Evolutionary conservation across 2,888 invertebrate species (phyloP).

Genomic region (Steinernema carpocapsae): DNA sequence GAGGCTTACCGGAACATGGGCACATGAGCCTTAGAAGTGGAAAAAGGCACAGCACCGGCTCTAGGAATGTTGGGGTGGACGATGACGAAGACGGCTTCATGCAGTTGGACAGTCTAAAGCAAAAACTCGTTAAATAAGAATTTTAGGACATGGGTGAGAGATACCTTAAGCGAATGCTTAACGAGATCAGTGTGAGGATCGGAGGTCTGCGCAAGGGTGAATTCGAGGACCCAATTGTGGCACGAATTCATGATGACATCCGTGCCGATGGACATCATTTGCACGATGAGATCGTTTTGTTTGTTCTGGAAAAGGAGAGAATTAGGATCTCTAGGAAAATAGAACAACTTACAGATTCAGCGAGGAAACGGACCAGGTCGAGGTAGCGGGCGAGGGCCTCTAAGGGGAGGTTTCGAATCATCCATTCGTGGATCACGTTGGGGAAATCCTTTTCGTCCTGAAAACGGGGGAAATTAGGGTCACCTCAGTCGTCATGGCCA

Average conservation of each 20-base stretch:
- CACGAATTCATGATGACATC: constrained; percentile 20
- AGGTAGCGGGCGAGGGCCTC: constrained; percentile 26
- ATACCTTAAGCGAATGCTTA: constrained; percentile 29
- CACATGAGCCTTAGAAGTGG: constrained; percentile 4
- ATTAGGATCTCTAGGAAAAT: not conserved
- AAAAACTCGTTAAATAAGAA: not conserved
- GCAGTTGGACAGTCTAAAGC: constrained; percentile 20
- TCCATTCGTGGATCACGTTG: constrained; percentile 23
- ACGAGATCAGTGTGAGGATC: constrained; percentile 29
- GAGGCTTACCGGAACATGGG: constrained; percentile 16
- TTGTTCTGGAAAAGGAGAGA: not conserved
- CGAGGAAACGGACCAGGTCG: constrained; percentile 22
- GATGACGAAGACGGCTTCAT: constrained; percentile 12
- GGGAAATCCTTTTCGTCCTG: constrained; percentile 25
- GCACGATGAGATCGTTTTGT: constrained; percentile 16
- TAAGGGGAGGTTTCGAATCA: constrained; percentile 8
- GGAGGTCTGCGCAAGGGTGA: constrained; percentile 13
- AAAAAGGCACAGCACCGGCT: not conserved
- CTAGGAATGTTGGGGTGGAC: not conserved
- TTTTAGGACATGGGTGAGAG: not conserved
- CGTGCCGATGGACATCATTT: constrained; percentile 21
- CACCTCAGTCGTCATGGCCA: not conserved
- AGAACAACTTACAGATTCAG: not conserved
- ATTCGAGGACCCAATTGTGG: constrained; percentile 25
- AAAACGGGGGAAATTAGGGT: not conserved